Conservation (phyloP, 2,797 vertebrate genomes). For the Erethizon dorsatum region DNA sequence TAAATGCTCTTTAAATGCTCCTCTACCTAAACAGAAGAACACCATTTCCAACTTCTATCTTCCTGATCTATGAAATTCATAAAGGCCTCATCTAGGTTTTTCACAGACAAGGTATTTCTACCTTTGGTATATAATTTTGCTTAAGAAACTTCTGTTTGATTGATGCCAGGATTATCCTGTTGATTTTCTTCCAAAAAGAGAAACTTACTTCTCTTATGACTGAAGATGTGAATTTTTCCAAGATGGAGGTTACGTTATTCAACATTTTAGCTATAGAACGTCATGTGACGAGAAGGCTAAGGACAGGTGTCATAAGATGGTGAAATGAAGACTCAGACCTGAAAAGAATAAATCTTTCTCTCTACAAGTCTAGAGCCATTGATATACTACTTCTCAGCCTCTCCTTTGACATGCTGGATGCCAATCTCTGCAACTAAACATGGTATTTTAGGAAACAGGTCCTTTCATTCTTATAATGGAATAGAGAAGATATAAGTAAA, state of each 20-base stretch:
- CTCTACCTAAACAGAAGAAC: background rate
- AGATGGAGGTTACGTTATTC: background rate
- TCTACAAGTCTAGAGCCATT: background rate
- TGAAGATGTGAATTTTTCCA: slow-evolving; percentile 34
- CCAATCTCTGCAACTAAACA: slow-evolving; percentile 17
- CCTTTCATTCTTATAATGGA: slow-evolving; percentile 32
- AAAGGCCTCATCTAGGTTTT: background rate
- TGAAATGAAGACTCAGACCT: background rate
- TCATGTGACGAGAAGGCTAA: background rate
- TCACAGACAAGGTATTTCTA: background rate
- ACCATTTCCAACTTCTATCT: background rate
- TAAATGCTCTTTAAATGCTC: background rate
- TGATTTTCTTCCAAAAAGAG: slow-evolving; percentile 23
- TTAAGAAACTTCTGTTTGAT: slow-evolving; percentile 14
- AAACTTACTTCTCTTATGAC: slow-evolving; percentile 17
- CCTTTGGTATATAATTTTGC: background rate
- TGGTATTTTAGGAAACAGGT: slow-evolving; percentile 33
- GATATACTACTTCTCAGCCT: background rate
- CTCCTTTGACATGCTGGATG: background rate
- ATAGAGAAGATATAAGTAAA: slow-evolving; percentile 18
- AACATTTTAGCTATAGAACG: slow-evolving; percentile 36
- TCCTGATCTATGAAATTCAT: background rate
- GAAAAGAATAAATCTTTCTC: slow-evolving; percentile 6
- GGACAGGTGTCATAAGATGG: background rate
- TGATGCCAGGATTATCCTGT: background rate